phyloP scores from a whole-genome alignment of 2,113 vertebrate species.

The Puffinus mauretanicus region DNA sequence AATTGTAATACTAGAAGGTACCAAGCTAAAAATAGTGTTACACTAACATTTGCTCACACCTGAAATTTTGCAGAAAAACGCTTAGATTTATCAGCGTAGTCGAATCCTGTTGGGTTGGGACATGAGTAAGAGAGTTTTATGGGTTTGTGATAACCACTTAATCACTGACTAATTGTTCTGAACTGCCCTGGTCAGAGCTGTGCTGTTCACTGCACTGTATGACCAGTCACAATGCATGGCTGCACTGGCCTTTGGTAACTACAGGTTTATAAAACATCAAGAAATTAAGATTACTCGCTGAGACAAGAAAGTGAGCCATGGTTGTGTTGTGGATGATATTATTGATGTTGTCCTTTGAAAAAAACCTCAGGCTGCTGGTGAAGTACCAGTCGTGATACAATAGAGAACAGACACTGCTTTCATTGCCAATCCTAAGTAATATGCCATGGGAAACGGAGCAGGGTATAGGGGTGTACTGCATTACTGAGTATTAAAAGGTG shows the following conservation, averaged over 20 bases:
- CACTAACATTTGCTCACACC: background rate
- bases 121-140: background rate
- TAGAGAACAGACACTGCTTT: background rate
- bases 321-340: background rate
- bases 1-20: background rate
- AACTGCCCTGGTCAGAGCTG: background rate
- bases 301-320: background rate
- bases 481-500: background rate
- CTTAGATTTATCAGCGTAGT: background rate
- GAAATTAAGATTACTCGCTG: background rate
- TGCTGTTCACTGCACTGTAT: background rate
- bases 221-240: background rate
- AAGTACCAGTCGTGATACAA: background rate
- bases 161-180: background rate
- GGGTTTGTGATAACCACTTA: background rate
- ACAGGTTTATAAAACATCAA: background rate
- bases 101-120: background rate
- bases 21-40: background rate
- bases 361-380: background rate
- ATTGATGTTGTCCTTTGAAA: background rate
- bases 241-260: background rate
- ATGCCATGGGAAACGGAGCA: background rate
- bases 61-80: background rate
- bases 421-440: background rate
- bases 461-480: background rate